Percentiles rank a stretch among this genome's conserved stretches.
Evolutionary conservation across 2,113 vertebrate species (phyloP).

Genomic region (Panurus biarmicus): DNA sequence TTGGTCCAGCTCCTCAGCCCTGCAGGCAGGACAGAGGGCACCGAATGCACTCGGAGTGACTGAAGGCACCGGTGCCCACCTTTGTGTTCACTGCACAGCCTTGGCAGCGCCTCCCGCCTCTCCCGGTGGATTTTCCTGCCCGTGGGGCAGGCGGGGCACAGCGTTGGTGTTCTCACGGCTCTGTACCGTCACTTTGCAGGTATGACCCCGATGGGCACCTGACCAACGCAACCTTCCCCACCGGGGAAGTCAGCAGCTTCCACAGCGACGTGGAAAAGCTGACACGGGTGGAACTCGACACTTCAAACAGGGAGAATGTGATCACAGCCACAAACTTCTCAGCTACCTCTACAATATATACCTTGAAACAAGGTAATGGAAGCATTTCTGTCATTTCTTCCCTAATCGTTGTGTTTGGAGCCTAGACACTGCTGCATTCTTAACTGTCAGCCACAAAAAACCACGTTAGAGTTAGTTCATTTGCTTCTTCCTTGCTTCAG

Average conservation of each 20-base stretch:
- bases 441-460: not conserved
- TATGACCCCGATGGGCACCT: slow-evolving; percentile 89
- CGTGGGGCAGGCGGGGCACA: too few relatives aligned
- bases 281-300: slow-evolving; percentile 84
- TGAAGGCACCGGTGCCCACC: too few relatives aligned
- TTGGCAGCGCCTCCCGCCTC: too few relatives aligned
- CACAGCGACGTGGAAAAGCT: slow-evolving; percentile 89
- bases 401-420: not conserved
- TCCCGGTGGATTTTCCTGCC: too few relatives aligned
- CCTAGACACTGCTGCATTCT: not conserved
- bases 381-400: not conserved
- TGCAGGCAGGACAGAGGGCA: too few relatives aligned
- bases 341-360: slow-evolving; percentile 89
- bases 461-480: not conserved
- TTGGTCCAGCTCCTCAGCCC: too few relatives aligned
- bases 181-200: slow-evolving; percentile 64
- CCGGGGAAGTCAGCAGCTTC: slow-evolving; percentile 90
- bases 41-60: not conserved
- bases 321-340: slow-evolving; percentile 91
- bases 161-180: not conserved
- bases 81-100: too few relatives aligned
- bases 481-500: not conserved
- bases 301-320: slow-evolving; percentile 87
- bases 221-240: slow-evolving; percentile 90
- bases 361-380: slow-evolving; percentile 86